Evolutionary conservation across 2,797 vertebrate species (phyloP).

Genomic region (Lophius americanus): DNA sequence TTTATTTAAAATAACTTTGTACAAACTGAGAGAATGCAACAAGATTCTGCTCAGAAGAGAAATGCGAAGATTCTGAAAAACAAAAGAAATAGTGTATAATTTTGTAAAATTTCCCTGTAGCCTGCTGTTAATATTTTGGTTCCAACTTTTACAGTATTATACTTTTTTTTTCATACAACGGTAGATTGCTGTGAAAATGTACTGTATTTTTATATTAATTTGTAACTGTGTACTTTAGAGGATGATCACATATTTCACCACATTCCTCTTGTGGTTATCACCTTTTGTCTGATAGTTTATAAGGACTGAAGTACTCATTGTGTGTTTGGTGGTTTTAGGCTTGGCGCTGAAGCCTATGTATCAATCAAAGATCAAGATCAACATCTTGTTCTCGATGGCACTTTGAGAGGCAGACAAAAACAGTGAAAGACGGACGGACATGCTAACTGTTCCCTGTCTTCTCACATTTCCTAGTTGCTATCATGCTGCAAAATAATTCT

Average conservation of each 20-base stretch:
- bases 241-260: background rate
- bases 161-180: too few species aligned
- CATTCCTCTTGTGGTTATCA: background rate
- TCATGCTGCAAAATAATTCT: constrained; percentile 32
- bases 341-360: background rate
- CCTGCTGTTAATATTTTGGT: too few species aligned
- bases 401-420: constrained; percentile 5
- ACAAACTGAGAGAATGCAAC: too few species aligned
- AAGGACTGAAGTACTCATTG: background rate
- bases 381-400: constrained; percentile 6
- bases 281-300: background rate
- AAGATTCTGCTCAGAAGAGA: too few species aligned
- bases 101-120: too few species aligned
- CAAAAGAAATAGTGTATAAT: too few species aligned
- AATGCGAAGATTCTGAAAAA: too few species aligned
- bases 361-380: constrained; percentile 4
- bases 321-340: background rate
- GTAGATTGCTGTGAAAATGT: too few species aligned
- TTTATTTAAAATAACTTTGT: too few species aligned
- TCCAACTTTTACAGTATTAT: too few species aligned
- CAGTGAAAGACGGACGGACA: constrained; percentile 13
- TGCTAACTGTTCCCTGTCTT: background rate
- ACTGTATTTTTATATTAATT: too few species aligned
- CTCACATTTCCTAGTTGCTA: constrained; percentile 5
- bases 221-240: background rate